phyloP scores from a whole-genome alignment of 2,888 invertebrate species.

The Drosophila mayaguana region DNA sequence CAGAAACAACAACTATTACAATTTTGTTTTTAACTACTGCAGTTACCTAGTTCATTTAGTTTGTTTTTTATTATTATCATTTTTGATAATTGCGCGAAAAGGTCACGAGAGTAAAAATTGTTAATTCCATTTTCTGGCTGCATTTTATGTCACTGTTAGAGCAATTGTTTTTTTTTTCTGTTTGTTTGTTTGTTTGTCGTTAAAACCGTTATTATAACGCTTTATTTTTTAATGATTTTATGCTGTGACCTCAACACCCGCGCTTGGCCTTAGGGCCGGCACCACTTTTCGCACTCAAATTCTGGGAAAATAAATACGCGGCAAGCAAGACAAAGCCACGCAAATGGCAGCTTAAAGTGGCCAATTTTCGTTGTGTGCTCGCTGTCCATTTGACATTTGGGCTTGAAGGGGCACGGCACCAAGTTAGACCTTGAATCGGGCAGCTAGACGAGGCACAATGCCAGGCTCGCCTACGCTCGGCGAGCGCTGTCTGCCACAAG shows the following conservation, averaged over 20 bases:
- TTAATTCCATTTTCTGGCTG: constrained; percentile 46
- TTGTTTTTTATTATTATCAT: constrained; percentile 28
- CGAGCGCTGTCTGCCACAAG: constrained; percentile 38
- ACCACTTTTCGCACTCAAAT: constrained; percentile 59
- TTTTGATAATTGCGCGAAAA: constrained; percentile 74
- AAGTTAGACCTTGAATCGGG: constrained; percentile 63
- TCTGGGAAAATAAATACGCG: constrained; percentile 52
- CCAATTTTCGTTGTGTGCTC: constrained; percentile 17
- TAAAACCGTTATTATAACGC: constrained; percentile 43
- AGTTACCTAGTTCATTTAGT: constrained; percentile 21
- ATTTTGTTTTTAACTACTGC: constrained; percentile 8
- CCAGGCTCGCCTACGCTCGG: constrained; percentile 40
- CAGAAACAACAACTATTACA: constrained; percentile 5
- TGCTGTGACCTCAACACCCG: constrained; percentile 73
- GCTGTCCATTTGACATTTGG: constrained; percentile 66
- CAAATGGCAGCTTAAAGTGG: constrained; percentile 34
- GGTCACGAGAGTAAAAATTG: constrained; percentile 61
- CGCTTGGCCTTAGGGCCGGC: constrained; percentile 60
- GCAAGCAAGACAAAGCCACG: constrained; percentile 37
- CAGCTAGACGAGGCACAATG: constrained; percentile 56
- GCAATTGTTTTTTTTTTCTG: constrained; percentile 24
- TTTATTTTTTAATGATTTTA: constrained; percentile 15
- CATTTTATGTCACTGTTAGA: constrained; percentile 51
- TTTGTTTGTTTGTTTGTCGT: constrained; percentile 16
- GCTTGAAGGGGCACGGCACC: constrained; percentile 60